phyloP scores from a whole-genome alignment of 1,140 invertebrate species.

The Mycetomoellerius zeteki region DNA sequence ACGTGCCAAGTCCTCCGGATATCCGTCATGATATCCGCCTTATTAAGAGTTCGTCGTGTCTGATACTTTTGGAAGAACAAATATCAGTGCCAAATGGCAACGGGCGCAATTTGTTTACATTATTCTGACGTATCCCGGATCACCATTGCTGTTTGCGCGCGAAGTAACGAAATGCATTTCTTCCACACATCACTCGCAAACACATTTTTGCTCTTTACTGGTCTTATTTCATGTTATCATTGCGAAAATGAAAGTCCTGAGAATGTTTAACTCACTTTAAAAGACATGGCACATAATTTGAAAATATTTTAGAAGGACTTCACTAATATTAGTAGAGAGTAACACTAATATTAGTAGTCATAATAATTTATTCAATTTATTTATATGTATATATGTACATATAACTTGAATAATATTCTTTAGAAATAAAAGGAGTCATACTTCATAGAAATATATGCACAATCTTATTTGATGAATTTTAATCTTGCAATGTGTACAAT shows the following conservation, averaged over 20 bases:
- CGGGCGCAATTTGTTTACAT: constrained; percentile 65
- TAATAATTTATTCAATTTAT: background rate
- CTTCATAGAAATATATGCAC: too few relatives aligned
- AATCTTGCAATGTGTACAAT: background rate
- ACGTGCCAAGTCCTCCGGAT: background rate
- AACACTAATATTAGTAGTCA: background rate
- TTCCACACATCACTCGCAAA: constrained; percentile 41
- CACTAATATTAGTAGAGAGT: background rate
- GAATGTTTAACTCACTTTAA: background rate
- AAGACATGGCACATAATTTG: background rate
- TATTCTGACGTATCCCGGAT: constrained; percentile 63
- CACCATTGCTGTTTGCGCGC: constrained; percentile 26
- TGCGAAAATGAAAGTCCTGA: constrained; percentile 3
- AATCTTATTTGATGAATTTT: background rate
- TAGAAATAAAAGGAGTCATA: background rate
- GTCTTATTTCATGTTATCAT: constrained; percentile 2
- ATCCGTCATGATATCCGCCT: constrained; percentile 63
- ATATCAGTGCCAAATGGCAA: constrained; percentile 33
- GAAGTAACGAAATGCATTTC: constrained; percentile 64
- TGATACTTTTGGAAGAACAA: constrained; percentile 29
- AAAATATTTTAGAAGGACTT: background rate
- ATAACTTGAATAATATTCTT: background rate
- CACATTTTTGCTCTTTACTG: background rate
- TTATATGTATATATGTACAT: too few relatives aligned
- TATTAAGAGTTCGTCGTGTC: constrained; percentile 53